Conservation (phyloP, 2,888 invertebrate genomes). For the Lissocephala sabroskyi region DNA sequence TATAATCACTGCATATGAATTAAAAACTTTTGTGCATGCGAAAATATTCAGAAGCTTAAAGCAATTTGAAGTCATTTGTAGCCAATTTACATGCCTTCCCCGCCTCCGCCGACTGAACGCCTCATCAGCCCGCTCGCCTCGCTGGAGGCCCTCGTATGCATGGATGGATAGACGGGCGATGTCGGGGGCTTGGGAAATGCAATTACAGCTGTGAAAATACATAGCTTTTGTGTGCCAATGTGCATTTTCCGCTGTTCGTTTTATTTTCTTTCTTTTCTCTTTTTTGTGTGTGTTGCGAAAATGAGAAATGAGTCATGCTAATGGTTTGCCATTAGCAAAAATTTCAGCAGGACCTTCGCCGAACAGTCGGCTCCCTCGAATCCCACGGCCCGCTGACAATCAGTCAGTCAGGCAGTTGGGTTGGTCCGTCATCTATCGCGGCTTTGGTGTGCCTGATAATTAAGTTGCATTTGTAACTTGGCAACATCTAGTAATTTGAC, state of each 20-base stretch:
- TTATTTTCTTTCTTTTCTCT: constrained; percentile 7
- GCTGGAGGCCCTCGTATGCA: constrained; percentile 9
- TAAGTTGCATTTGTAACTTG: constrained; percentile 48
- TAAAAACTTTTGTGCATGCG: constrained; percentile 55
- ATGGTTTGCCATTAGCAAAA: constrained; percentile 60
- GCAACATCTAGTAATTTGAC: constrained; percentile 31
- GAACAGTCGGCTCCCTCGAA: too few relatives aligned
- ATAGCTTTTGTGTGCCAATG: constrained; percentile 41
- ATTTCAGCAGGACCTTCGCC: too few relatives aligned
- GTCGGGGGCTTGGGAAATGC: constrained; percentile 33
- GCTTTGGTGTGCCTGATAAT: constrained; percentile 38
- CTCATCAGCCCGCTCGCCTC: constrained; percentile 7
- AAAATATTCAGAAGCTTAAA: constrained; percentile 61
- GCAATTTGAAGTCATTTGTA: constrained; percentile 64
- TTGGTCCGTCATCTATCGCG: not conserved
- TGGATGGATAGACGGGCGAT: not conserved
- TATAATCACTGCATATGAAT: constrained; percentile 61
- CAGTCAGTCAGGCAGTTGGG: constrained; percentile 1
- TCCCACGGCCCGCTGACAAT: not conserved
- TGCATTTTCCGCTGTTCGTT: constrained; percentile 8
- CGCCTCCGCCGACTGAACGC: constrained; percentile 23
- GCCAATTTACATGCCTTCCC: constrained; percentile 47
- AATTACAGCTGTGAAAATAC: constrained; percentile 37
- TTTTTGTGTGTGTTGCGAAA: too few relatives aligned
- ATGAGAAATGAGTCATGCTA: constrained; percentile 65